Conservation (phyloP, 2,888 invertebrate genomes). For the Zygothrica quintamaculata region DNA sequence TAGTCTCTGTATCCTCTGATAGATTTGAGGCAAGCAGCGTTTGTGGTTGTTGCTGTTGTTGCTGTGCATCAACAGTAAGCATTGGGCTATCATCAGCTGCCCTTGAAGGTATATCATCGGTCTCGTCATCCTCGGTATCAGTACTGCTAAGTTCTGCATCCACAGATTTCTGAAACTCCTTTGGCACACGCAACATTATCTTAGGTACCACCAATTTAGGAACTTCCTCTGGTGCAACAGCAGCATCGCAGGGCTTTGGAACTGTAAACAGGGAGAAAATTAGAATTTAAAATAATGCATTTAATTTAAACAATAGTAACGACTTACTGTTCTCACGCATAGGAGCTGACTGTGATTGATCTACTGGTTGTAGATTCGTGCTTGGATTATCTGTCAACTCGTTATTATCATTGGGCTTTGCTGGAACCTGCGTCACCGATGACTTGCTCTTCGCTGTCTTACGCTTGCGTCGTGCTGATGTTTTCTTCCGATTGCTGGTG, state of each 20-base stretch:
- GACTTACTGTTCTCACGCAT: constrained; percentile 52
- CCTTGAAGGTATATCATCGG: constrained; percentile 39
- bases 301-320: too few species aligned
- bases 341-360: constrained; percentile 3
- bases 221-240: constrained; percentile 19
- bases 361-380: background rate
- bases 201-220: constrained; percentile 86
- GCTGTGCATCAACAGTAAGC: constrained; percentile 47
- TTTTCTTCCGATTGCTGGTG: constrained; percentile 35
- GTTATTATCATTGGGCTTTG: background rate
- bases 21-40: constrained; percentile 17
- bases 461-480: constrained; percentile 21
- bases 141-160: constrained; percentile 83
- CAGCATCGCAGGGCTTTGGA: constrained; percentile 43
- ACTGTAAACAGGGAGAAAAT: constrained; percentile 30
- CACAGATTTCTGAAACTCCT: constrained; percentile 85
- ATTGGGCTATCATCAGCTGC: background rate
- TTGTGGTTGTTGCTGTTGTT: constrained; percentile 42
- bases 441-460: constrained; percentile 26
- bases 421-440: background rate
- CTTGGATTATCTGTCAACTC: background rate
- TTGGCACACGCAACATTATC: constrained; percentile 88
- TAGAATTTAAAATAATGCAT: background rate
- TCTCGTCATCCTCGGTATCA: constrained; percentile 81
- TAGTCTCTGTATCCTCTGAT: constrained; percentile 54